Base-by-base conservation (phyloP, 2,888 invertebrate genomes). In the Coremacera marginata region DNA sequence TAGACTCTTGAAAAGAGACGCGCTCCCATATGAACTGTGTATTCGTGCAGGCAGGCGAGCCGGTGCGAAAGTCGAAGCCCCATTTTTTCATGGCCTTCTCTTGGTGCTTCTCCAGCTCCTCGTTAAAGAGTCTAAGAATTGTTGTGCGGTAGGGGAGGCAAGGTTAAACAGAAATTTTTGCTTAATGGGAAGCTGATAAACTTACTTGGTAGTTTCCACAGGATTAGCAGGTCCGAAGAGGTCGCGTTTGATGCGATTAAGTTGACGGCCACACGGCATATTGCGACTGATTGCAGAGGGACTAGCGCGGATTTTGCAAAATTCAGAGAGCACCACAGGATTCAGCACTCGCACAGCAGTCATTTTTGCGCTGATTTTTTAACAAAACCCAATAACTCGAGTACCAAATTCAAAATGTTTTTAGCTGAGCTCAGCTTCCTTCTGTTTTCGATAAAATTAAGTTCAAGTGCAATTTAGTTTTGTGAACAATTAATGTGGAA, bases 21-120 rank as follows among this genome's bases (percentile, higher is more conserved):
- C 87, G 88, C 78, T 89, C 89, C 89, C 89, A 89, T 22, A 86
- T 85, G 78, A 81, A 89, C 52, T 86, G 84, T 65, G 87, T 83
- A 70, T 84, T 86, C 3, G 80, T 76, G n/a, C 77, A 34, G 44
- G 89, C 80, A 3, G 89, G 89, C 37, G 83, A 82, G 49, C 89
- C 89, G 31, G 79, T 83, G 31, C 88, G 88, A 79, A 89, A 89
- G 82, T 89, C 89, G 77, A 89, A 89, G 19, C 89, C 89, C 89
- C 89, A 89, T 80, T 87, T 89, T 79, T 86, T 85, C 34, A 94
- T 94, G 92, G 94, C 95, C 91, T 92, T 93, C 90, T 88, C 86
- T 81, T 88, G 89, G 70, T 87, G 84, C 70, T 85, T 86, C 67
- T 89, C 88, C 62, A 89, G 77, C 79, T 88, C 88, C 57, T 87